Evolutionary conservation across 2,797 vertebrate species (phyloP).

Genomic region (Microhierax caerulescens): DNA sequence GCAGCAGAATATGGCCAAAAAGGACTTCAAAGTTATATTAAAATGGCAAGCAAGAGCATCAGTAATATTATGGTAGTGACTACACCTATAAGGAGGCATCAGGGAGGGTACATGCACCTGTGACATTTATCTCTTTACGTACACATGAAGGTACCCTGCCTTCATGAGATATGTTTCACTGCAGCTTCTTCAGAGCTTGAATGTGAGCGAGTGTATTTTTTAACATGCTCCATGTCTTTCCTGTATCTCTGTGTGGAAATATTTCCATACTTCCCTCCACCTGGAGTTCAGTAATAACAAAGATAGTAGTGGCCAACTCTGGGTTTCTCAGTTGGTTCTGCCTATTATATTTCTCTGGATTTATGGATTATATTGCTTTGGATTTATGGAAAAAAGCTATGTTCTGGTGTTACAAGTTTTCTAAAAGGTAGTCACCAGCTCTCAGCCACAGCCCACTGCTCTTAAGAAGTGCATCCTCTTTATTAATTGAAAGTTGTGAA

Average conservation of each 20-base stretch:
- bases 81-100: not conserved
- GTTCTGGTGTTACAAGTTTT: not conserved
- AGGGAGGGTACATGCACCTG: not conserved
- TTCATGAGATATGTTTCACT: not conserved
- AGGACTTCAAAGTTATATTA: not conserved
- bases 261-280: not conserved
- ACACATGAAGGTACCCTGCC: not conserved
- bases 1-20: not conserved
- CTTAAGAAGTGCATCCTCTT: not conserved
- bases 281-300: not conserved
- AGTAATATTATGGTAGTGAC: not conserved
- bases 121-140: not conserved
- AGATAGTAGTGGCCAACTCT: not conserved
- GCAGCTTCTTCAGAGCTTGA: not conserved
- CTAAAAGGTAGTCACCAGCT: not conserved
- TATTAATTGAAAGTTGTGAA: not conserved
- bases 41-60: not conserved
- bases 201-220: not conserved
- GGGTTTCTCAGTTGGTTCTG: not conserved
- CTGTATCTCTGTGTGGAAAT: not conserved
- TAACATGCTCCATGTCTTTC: not conserved
- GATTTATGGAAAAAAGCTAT: not conserved
- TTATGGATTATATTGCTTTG: not conserved
- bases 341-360: not conserved
- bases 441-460: not conserved